Conservation (phyloP, 2,113 vertebrate genomes). For the Ciconia stormi region DNA sequence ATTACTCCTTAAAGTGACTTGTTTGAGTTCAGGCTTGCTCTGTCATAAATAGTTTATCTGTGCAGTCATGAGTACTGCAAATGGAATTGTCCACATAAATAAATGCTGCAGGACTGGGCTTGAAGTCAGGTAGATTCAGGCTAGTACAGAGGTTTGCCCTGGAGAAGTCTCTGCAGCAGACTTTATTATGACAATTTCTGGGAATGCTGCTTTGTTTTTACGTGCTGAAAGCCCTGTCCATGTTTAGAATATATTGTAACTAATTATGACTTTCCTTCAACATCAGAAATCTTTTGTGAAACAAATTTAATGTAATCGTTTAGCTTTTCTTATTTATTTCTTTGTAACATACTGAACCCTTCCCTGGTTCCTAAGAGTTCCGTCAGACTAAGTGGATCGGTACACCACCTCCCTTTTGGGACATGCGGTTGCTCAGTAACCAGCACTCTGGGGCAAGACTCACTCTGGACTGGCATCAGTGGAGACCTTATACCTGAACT, state of each 20-base stretch:
- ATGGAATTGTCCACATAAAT: slow-evolving; percentile 43
- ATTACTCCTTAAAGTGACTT: slow-evolving; percentile 6
- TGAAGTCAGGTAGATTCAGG: slow-evolving; percentile 2
- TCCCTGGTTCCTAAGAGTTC: background rate
- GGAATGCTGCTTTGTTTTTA: background rate
- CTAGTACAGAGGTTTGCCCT: background rate
- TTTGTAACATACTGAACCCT: background rate
- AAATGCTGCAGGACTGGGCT: background rate
- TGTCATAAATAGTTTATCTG: slow-evolving; percentile 10
- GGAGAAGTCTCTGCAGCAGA: background rate
- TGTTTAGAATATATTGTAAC: background rate
- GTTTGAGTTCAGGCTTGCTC: slow-evolving; percentile 1
- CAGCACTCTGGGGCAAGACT: background rate
- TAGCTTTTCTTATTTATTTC: background rate
- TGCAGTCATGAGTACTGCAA: background rate
- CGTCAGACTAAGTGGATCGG: background rate
- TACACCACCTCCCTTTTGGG: background rate
- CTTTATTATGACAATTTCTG: background rate
- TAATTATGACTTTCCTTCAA: background rate
- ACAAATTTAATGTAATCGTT: background rate
- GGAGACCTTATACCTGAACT: background rate
- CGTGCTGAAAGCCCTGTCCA: background rate
- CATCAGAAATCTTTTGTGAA: background rate
- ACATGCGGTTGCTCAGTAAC: background rate
- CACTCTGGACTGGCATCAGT: background rate